These are phyloP conservation scores for Cercopithecus diana DNA, from an alignment of 2,797 vertebrate genomes.

Conservation along the genomic window DNA sequence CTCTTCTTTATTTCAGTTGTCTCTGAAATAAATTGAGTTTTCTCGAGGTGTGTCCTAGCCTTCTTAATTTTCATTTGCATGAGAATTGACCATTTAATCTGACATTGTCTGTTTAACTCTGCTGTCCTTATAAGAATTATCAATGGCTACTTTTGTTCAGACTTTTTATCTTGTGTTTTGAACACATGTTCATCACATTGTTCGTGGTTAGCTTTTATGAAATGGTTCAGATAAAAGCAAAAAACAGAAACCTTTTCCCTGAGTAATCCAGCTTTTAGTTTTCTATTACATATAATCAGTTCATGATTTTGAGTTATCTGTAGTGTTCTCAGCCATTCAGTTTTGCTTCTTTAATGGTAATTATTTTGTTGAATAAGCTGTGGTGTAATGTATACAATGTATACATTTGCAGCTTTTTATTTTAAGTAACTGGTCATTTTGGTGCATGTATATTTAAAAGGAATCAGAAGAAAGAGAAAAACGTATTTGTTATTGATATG, in stretches of 20 bases:
- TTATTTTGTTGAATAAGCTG: not conserved
- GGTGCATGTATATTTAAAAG: not conserved
- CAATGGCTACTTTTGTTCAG: not conserved
- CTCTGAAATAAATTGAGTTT: not conserved
- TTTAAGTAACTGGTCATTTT: not conserved
- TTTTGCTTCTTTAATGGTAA: slow-evolving; percentile 12
- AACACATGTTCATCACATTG: not conserved
- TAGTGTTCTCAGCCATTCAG: not conserved
- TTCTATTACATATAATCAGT: not conserved
- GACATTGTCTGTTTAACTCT: not conserved
- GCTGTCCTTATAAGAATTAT: slow-evolving; percentile 3
- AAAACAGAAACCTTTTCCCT: not conserved
- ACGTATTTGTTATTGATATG: not conserved
- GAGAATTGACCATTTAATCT: not conserved
- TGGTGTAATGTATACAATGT: not conserved
- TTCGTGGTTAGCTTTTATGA: not conserved
- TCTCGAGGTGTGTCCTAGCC: not conserved
- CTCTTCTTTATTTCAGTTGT: not conserved
- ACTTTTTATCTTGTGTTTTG: slow-evolving; percentile 5
- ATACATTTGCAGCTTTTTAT: not conserved
- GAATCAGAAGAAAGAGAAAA: not conserved
- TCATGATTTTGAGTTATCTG: slow-evolving; percentile 3
- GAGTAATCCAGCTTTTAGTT: not conserved
- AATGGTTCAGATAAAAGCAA: not conserved
- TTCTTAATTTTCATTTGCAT: not conserved